Conservation (phyloP, 2,888 invertebrate genomes). For the Sceliomorpha sp. region DNA sequence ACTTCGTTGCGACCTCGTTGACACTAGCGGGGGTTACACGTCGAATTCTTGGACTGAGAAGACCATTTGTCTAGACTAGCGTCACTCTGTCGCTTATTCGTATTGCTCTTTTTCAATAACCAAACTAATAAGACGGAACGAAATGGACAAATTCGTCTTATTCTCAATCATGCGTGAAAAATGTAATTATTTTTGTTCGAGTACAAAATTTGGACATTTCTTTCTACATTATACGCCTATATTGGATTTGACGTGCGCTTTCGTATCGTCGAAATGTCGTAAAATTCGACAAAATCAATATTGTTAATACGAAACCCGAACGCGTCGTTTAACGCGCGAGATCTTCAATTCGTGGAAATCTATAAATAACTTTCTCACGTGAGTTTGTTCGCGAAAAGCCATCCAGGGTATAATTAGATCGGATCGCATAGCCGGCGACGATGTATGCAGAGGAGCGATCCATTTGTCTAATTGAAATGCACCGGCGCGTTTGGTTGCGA, state of each 20-base stretch:
- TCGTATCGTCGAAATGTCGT: no score
- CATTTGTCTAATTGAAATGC: slow-evolving; percentile 65
- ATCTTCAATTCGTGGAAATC: no score
- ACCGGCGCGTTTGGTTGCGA: slow-evolving; percentile 46
- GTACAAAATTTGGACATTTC: no score
- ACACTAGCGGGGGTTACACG: slow-evolving; percentile 58
- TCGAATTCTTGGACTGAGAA: slow-evolving; percentile 62
- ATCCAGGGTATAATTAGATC: slow-evolving; percentile 16
- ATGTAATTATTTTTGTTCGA: no score
- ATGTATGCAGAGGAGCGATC: slow-evolving; percentile 58
- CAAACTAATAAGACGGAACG: slow-evolving; percentile 20
- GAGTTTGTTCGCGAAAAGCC: neutral
- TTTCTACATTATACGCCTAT: no score
- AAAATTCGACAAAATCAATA: no score
- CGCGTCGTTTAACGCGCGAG: no score
- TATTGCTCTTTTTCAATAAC: slow-evolving; percentile 46
- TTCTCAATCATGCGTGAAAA: no score
- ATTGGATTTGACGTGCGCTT: no score
- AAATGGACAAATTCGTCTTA: slow-evolving; percentile 25
- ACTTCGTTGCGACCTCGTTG: slow-evolving; percentile 71
- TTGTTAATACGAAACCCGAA: no score
- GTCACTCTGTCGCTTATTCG: slow-evolving; percentile 45
- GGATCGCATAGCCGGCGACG: slow-evolving; percentile 47
- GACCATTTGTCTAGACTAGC: slow-evolving; percentile 65
- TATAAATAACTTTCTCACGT: slow-evolving; percentile 2